Percentiles rank a stretch among this genome's conserved stretches.
phyloP scores from a whole-genome alignment of 2,888 invertebrate genomes.

The Drosophila melanosoma region DNA sequence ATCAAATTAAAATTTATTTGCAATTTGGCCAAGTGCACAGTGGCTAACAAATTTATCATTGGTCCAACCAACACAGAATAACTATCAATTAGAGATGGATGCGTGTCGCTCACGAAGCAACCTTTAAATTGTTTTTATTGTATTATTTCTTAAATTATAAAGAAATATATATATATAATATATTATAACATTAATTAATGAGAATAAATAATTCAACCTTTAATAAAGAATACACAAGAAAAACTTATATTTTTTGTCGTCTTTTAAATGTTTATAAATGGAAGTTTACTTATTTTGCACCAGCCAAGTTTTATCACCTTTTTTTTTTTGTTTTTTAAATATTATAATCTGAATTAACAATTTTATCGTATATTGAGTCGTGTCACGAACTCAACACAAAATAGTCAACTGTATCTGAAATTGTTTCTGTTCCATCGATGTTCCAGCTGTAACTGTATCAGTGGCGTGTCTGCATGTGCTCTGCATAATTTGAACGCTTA shows the following conservation, averaged over 20 bases:
- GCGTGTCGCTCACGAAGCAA: background rate
- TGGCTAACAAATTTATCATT: conserved; percentile 59
- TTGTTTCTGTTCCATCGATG: conserved; percentile 14
- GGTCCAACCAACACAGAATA: conserved; percentile 12
- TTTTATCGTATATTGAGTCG: background rate
- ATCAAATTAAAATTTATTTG: conserved; percentile 76
- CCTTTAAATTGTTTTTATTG: background rate
- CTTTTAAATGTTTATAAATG: background rate
- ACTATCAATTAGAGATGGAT: conserved; percentile 24
- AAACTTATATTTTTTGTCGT: background rate
- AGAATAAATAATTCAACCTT: background rate
- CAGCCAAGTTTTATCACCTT: background rate
- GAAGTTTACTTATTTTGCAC: background rate
- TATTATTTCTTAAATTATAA: background rate
- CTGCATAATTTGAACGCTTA: conserved; percentile 68
- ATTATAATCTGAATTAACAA: background rate
- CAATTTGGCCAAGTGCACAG: conserved; percentile 37
- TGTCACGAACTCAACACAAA: background rate
- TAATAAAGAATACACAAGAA: background rate
- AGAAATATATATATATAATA: background rate
- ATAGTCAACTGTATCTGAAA: conserved; percentile 1
- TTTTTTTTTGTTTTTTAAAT: background rate
- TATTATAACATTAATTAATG: background rate
- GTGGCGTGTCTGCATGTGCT: conserved; percentile 38
- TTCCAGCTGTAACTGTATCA: conserved; percentile 16